Conservation (phyloP, 1,140 invertebrate genomes). For the Drosophila setifemur region DNA sequence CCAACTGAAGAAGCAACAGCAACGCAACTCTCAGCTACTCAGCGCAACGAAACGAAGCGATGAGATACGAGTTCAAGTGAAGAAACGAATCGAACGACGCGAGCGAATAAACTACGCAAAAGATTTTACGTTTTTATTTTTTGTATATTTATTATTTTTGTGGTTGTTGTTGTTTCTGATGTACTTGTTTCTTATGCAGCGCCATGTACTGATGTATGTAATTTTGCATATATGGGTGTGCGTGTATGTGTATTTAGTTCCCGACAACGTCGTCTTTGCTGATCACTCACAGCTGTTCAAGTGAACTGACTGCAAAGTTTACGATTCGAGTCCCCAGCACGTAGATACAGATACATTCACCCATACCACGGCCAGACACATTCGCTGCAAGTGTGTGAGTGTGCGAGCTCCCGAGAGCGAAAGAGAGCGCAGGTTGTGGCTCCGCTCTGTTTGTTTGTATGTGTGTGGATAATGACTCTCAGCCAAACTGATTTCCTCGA, state of each 20-base stretch:
- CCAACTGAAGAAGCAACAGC: constrained; percentile 28
- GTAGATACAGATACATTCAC: constrained; percentile 30
- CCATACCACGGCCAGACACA: constrained; percentile 25
- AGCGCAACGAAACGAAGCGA: constrained; percentile 35
- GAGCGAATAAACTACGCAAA: constrained; percentile 73
- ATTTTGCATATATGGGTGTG: constrained; percentile 21
- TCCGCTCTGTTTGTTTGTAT: constrained; percentile 5
- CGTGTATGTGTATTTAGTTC: constrained; percentile 26
- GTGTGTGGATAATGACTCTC: constrained; percentile 40
- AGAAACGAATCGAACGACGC: constrained; percentile 54
- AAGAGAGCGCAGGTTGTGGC: constrained; percentile 27
- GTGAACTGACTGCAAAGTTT: constrained; percentile 69
- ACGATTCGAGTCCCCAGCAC: constrained; percentile 51
- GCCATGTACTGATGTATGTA: constrained; percentile 21
- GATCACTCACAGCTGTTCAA: constrained; percentile 77
- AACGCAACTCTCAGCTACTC: constrained; percentile 28
- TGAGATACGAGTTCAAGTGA: constrained; percentile 43
- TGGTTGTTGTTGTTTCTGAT: constrained; percentile 15
- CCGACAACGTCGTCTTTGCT: constrained; percentile 61
- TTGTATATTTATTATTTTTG: constrained; percentile 35
- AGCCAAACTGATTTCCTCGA: constrained; percentile 21
- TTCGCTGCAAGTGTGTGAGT: constrained; percentile 36
- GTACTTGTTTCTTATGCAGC: constrained; percentile 31
- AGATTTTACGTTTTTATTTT: constrained; percentile 61
- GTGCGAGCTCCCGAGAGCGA: constrained; percentile 41